A percentile compares a stretch with the other conserved stretches of the same genome.
Conservation (phyloP, 2,797 vertebrate genomes). For the Hapalemur alaotrensis region DNA sequence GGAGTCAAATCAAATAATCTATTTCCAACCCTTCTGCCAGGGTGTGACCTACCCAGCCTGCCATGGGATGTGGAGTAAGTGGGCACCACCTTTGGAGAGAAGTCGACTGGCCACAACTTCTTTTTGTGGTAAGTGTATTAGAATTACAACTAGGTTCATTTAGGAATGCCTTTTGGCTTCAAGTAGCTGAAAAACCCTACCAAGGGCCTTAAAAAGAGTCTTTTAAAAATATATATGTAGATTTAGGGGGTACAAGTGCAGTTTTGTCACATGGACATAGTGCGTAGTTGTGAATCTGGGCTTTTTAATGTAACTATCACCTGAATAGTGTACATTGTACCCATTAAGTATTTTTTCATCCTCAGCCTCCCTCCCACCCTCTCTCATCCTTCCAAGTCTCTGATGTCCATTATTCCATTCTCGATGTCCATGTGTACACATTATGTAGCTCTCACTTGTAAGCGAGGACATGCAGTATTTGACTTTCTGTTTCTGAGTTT, state of each 20-base stretch:
- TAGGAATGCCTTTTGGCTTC: not conserved
- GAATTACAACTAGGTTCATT: not conserved
- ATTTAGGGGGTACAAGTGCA: not conserved
- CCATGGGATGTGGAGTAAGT: slow-evolving; percentile 99
- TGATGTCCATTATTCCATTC: not conserved
- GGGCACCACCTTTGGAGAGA: slow-evolving; percentile 97
- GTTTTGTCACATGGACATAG: not conserved
- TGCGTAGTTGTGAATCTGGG: not conserved
- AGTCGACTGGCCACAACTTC: slow-evolving; percentile 97
- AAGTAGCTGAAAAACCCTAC: not conserved
- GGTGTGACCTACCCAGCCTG: slow-evolving; percentile 99
- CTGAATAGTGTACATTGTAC: not conserved
- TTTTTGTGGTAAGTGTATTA: slow-evolving; percentile 93
- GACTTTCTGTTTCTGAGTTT: not conserved
- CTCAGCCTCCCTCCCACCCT: not conserved
- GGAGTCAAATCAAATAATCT: slow-evolving; percentile 7
- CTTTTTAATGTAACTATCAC: not conserved
- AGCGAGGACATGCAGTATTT: not conserved
- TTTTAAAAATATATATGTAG: not conserved
- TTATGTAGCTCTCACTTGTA: not conserved
- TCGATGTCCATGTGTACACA: not conserved
- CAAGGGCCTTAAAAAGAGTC: not conserved
- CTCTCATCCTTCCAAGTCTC: not conserved
- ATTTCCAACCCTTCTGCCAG: slow-evolving; percentile 82
- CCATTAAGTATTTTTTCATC: not conserved